These are phyloP conservation scores for Scrobipalpa costella DNA, from an alignment of 2,888 invertebrate species.

Conservation along the genomic window DNA sequence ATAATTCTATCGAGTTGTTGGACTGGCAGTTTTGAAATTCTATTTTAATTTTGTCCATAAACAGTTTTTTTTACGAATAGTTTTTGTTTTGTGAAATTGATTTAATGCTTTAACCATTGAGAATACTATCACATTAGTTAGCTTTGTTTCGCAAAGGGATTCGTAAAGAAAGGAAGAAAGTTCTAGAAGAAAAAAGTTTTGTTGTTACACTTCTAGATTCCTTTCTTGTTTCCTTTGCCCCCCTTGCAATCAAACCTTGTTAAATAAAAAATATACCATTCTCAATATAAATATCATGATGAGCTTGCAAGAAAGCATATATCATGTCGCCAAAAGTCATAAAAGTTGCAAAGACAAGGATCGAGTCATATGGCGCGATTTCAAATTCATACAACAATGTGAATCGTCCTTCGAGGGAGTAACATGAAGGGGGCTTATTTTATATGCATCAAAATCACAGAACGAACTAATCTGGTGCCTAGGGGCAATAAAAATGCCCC, in stretches of 20 bases:
- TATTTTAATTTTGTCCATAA: slow-evolving; percentile 2
- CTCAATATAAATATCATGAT: slow-evolving; percentile 27
- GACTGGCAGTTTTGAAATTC: slow-evolving; percentile 33
- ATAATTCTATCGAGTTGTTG: slow-evolving; percentile 37
- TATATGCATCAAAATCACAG: slow-evolving; percentile 79
- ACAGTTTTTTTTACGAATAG: not conserved
- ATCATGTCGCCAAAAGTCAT: slow-evolving; percentile 18
- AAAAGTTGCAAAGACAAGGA: slow-evolving; percentile 31
- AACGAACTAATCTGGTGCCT: slow-evolving; percentile 78
- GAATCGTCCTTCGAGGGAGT: slow-evolving; percentile 57
- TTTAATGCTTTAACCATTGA: no score
- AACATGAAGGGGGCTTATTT: slow-evolving; percentile 78
- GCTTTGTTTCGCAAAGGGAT: not conserved
- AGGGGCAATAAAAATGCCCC: slow-evolving; percentile 78
- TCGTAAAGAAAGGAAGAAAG: not conserved
- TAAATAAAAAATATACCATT: not conserved
- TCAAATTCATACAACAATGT: slow-evolving; percentile 68
- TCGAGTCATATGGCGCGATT: slow-evolving; percentile 55
- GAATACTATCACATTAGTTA: no score
- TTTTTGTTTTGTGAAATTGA: not conserved
- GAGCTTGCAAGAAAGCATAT: slow-evolving; percentile 13
- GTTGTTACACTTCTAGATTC: not conserved
- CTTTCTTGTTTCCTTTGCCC: not conserved
- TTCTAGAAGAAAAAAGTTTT: not conserved
- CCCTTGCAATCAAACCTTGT: not conserved